Percentiles rank a stretch among this genome's conserved stretches.
Evolutionary conservation across 2,797 vertebrate genomes (phyloP).

Genomic region (Crypturellus tataupa): DNA sequence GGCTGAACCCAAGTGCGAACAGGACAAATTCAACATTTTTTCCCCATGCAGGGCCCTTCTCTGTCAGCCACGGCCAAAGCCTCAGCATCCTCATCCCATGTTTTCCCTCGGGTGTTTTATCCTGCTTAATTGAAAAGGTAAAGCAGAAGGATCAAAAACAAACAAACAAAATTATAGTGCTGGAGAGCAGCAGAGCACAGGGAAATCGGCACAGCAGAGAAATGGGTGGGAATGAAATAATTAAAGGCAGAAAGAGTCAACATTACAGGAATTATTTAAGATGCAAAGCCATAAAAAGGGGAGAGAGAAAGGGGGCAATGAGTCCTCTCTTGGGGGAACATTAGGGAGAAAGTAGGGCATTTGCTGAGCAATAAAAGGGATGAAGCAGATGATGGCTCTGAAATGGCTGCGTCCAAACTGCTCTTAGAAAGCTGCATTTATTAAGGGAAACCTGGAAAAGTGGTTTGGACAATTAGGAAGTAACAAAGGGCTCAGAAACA

Average conservation of each 20-base stretch:
- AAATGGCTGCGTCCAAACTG: slow-evolving; percentile 43
- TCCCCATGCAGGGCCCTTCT: no score
- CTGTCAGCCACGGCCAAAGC: background rate
- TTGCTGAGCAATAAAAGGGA: slow-evolving; percentile 55
- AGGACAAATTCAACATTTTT: background rate
- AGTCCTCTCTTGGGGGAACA: background rate
- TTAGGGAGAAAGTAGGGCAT: slow-evolving; percentile 50
- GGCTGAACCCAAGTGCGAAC: background rate
- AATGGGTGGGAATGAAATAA: background rate
- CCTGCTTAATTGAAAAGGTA: no score
- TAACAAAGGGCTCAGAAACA: slow-evolving; percentile 52
- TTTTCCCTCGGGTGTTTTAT: no score
- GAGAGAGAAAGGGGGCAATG: rapidly evolving
- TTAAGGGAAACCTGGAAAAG: slow-evolving; percentile 45
- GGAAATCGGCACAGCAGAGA: background rate
- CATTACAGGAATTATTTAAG: slow-evolving; percentile 47
- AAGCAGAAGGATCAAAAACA: background rate
- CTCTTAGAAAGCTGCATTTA: slow-evolving; percentile 48
- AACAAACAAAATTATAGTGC: background rate
- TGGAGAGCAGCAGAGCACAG: background rate
- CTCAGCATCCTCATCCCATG: no score
- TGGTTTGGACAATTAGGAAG: slow-evolving; percentile 68
- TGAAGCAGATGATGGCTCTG: slow-evolving; percentile 46
- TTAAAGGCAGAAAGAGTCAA: background rate
- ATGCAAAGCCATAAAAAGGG: background rate